Evolutionary conservation across 1,140 invertebrate species (phyloP).

Genomic region (Tribolium castaneum): DNA sequence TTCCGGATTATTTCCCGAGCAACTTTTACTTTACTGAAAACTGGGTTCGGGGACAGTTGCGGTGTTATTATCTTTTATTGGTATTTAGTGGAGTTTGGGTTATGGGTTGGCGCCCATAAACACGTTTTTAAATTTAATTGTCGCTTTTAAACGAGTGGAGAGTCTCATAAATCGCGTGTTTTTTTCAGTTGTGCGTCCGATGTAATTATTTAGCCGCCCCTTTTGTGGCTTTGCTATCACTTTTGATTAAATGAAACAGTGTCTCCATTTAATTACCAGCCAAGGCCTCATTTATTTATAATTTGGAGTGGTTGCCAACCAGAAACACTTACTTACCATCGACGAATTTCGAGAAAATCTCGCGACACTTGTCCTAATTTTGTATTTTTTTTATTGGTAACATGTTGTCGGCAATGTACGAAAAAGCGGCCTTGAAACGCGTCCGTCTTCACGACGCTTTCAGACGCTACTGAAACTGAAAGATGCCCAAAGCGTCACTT

Average conservation of each 20-base stretch:
- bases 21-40: background rate
- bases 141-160: background rate
- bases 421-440: constrained; percentile 1
- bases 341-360: background rate
- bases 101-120: background rate
- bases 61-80: background rate
- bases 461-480: constrained; percentile 34
- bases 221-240: no score
- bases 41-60: background rate
- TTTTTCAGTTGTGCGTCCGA: background rate
- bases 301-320: background rate
- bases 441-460: constrained; percentile 10
- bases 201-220: no score
- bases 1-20: no score
- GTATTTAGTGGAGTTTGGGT: background rate
- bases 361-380: background rate
- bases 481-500: constrained; percentile 5
- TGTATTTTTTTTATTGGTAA: background rate
- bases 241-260: background rate
- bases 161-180: no score
- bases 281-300: constrained; percentile 28
- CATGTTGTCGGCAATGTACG: constrained; percentile 1
- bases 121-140: background rate
- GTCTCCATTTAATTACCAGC: background rate
- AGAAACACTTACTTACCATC: constrained; percentile 16